Conservation (phyloP, 2,113 vertebrate species). For the Hippocampus barbouri region DNA sequence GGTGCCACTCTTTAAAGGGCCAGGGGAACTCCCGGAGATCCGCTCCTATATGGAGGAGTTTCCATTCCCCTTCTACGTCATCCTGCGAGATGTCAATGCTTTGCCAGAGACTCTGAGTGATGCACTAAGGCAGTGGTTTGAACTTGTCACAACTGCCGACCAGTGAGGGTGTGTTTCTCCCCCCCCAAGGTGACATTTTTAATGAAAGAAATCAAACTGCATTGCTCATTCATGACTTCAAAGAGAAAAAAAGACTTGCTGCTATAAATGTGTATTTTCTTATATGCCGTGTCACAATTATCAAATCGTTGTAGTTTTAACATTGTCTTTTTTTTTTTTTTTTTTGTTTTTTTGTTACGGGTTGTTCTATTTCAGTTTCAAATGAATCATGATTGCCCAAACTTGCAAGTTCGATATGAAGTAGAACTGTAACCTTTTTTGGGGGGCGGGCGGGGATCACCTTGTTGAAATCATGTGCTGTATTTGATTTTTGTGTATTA, state of each 20-base stretch:
- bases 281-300: background rate
- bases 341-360: background rate
- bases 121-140: conserved; percentile 96
- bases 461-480: background rate
- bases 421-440: no score
- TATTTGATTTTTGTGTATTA: background rate
- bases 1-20: conserved; percentile 91
- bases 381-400: background rate
- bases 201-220: conserved; percentile 20
- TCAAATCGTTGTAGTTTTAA: background rate
- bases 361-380: background rate
- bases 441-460: no score
- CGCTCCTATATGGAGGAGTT: conserved; percentile 98
- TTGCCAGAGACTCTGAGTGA: conserved; percentile 94
- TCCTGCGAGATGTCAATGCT: conserved; percentile 87
- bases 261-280: conserved; percentile 24
- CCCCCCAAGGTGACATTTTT: background rate
- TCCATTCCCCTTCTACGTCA: conserved; percentile 95
- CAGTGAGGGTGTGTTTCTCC: conserved; percentile 33
- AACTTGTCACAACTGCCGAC: conserved; percentile 87
- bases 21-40: conserved; percentile 91
- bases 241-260: conserved; percentile 12
- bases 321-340: background rate
- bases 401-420: background rate
- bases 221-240: background rate